Evolutionary conservation across 2,113 vertebrate genomes (phyloP), one percentile per base, ranked within the genome.

Genomic region (Equus przewalskii): DNA sequence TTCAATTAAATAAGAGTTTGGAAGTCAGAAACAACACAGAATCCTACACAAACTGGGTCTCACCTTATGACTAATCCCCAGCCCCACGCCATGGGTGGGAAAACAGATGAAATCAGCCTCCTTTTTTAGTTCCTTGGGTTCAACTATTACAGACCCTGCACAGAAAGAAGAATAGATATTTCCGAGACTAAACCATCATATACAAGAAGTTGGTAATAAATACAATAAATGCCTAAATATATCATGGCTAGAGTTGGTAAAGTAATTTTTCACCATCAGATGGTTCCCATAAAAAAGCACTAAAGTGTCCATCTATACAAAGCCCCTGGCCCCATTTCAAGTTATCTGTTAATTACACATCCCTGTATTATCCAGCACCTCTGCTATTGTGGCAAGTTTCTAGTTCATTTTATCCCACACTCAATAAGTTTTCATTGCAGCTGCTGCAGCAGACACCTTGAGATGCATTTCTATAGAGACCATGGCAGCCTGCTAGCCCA

Each of bases 401-500:
- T 72, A 92, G 81, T 75, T 92, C n/a, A 0, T 87, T 97, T 96
- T 92, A 89, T 95, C 72, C 46, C 36, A 21, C 70, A 7, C 58
- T 49, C n/a, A 89, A 95, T 97, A 95, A 94, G 44, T 92, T 98
- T 98, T 96, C 91, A 89, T 87, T 98, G 21, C 10, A 97, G 96
- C 94, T 98, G 91, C 95, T 97, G 44, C 80, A 78, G 93, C 54
- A 22, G 69, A 92, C 95, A 96, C 92, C 79, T 97, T 89, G 58
- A 95, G 64, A 65, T 92, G 62, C 91, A 96, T 97, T 92, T 89
- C 67, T 86, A 73, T 89, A 96, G 96, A 98, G 89, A 96, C 96
- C 58, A 15, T 97, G 97, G 98, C 96, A 97, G 97, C 94, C 98
- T 98, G 97, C 97, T 96, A 87, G 84, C 91, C 94, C 94, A 96